Evolutionary conservation across 2,888 invertebrate genomes (phyloP), one percentile per base, ranked within the genome.

Genomic region (Allophyes oxyacanthae): DNA sequence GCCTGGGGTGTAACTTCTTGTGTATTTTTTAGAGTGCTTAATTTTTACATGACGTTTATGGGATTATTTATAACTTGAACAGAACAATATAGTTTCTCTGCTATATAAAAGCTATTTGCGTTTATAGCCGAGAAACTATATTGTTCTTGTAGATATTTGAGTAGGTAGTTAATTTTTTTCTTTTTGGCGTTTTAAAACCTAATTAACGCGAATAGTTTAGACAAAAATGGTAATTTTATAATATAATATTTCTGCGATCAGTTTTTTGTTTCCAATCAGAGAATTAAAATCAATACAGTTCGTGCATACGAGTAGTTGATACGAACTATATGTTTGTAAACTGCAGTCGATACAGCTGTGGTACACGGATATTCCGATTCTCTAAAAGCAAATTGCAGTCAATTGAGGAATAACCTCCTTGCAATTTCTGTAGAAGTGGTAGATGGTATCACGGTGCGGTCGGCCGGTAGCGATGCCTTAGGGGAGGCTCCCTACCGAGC

Each of bases 321-420:
- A 20, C n/a, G 26, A 7, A 36, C 9, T 20, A 15, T 37, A 34
- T 28, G 28, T 64, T 58, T 52, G 38, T 33, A 33, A 33, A 55
- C 33, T 43, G 46, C 43, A 34, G 26, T 44, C 14, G 45, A 38
- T 33, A 61, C 14, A 9, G 10, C 9, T 32, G 37, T 38, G 28
- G 49, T 54, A 46, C 45, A 59, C 65, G 64, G 64, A 70, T 76
- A 74, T 74, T 65, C 63, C 72, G 75, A 75, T 80, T 78, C 59
- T 76, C 75, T 83, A 78, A 83, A 81, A 81, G 84, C 83, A 79
- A 84, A 84, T 83, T 85, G 82, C 76, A 77, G 82, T 80, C 77
- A 84, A 86, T 84, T 82, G 82, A 81, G 80, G 82, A 77, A 78
- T 82, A 75, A 80, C 78, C 66, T 77, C 61, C 69, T 77, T 77